Percentiles rank a stretch among this genome's conserved stretches.
Conservation (phyloP, 1,140 invertebrate genomes). For the Charaxes varanes region DNA sequence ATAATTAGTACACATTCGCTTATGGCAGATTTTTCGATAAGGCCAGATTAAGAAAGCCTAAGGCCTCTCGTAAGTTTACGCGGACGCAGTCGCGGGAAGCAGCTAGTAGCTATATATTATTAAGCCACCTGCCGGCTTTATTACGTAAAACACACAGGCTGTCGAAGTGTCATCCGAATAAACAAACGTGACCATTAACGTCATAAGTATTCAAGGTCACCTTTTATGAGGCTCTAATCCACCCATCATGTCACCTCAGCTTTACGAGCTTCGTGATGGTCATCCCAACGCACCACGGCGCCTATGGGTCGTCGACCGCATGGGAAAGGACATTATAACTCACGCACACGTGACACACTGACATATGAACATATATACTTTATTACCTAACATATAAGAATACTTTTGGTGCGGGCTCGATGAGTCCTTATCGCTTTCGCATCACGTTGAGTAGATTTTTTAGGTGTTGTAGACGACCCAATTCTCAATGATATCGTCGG, state of each 20-base stretch:
- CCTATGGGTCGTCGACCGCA: constrained; percentile 39
- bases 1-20: too few species aligned
- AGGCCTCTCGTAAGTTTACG: too few species aligned
- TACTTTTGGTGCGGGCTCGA: background rate
- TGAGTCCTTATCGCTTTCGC: constrained; percentile 16
- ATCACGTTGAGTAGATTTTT: background rate
- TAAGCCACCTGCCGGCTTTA: too few species aligned
- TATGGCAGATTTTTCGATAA: too few species aligned
- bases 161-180: too few species aligned
- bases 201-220: constrained; percentile 37
- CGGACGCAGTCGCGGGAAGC: too few species aligned
- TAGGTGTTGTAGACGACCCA: constrained; percentile 19
- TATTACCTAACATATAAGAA: background rate
- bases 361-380: constrained; percentile 4
- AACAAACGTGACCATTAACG: constrained; percentile 6
- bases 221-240: constrained; percentile 48
- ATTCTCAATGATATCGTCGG: constrained; percentile 13
- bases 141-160: too few species aligned
- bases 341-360: constrained; percentile 18
- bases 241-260: constrained; percentile 34
- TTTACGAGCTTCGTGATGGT: constrained; percentile 43
- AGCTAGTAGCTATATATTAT: too few species aligned
- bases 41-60: too few species aligned
- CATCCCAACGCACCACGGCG: constrained; percentile 35
- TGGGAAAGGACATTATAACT: constrained; percentile 37